A percentile compares a stretch with the other conserved stretches of the same genome.
Evolutionary conservation across 1,140 invertebrate species (phyloP).

Genomic region (Phocides pigmalion): DNA sequence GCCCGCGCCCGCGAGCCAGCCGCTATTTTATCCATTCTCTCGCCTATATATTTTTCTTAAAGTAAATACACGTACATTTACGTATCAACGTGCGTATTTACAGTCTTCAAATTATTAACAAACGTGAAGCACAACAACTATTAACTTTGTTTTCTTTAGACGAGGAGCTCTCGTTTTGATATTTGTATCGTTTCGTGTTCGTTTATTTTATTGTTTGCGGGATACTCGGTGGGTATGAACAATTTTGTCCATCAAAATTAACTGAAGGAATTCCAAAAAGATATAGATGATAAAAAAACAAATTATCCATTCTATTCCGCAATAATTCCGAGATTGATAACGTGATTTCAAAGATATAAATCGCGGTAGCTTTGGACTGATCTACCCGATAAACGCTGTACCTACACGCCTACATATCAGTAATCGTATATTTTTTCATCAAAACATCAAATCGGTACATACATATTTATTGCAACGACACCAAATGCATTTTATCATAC

Average conservation of each 20-base stretch:
- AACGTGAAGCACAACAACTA: no score
- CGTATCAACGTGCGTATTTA: no score
- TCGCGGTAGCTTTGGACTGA: background rate
- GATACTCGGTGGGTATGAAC: background rate
- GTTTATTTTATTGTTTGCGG: no score
- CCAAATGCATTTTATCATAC: background rate
- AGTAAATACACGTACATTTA: no score
- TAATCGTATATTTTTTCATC: no score
- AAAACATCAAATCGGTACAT: no score
- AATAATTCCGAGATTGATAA: background rate
- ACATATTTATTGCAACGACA: background rate
- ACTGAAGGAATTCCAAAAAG: background rate
- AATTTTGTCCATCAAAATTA: background rate
- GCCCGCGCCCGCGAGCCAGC: background rate
- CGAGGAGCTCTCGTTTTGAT: no score
- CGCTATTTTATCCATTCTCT: background rate
- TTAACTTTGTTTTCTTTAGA: no score
- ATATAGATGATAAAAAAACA: slow-evolving; percentile 5
- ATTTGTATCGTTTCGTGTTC: no score
- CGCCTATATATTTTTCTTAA: background rate
- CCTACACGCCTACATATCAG: background rate
- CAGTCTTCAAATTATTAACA: no score
- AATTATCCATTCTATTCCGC: background rate
- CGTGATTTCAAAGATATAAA: slow-evolving; percentile 9
- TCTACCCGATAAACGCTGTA: background rate